Evolutionary conservation across 2,113 vertebrate species (phyloP), one percentile per base, ranked within the genome.

Genomic region (Burhinus bistriatus): DNA sequence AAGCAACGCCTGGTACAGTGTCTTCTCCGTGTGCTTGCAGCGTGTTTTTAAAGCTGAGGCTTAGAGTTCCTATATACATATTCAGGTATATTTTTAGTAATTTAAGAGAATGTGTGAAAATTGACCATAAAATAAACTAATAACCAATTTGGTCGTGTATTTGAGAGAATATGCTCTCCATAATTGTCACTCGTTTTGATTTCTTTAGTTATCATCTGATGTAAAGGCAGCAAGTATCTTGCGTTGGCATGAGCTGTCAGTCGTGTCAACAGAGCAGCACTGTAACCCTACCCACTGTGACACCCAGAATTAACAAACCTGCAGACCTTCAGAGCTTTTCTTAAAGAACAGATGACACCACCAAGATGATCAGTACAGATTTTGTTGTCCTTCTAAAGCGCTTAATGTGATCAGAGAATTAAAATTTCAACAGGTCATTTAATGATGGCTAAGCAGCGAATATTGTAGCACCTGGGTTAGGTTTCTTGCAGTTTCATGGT

Each of bases 381-480:
- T 98, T 98, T 96, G 91, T 97, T 98, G 98, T 98, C 96, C 98
- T 98, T 97, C 95, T 95, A 66, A 98, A 98, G 98, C 98, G 98
- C 98, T 99, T 98, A 98, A 98, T 97, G 98, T 98, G 98, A 98
- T 99, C 98, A 99, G 98, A 98, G 97, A 98, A 98, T 98, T 99
- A 98, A 99, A 98, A 98, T 99, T 99, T 98, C 96, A 98, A 84
- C 93, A 93, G 97, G 97, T 98, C 98, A 91, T 97, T 97, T 98
- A 97, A 98, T 97, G 97, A 98, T 78, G 90, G 92, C 96, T 81
- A 47, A 49, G 91, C 90, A 94, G 97, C 95, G 94, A 97, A 96
- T 80, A 93, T 93, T 71, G 81, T 86, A 86, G 83, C 57, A 69
- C 82, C 49, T 80, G 95, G 98, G 83, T 99, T 94, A 95, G 82